Evolutionary conservation across 1,140 invertebrate genomes (phyloP).

Genomic region (Artemia franciscana): DNA sequence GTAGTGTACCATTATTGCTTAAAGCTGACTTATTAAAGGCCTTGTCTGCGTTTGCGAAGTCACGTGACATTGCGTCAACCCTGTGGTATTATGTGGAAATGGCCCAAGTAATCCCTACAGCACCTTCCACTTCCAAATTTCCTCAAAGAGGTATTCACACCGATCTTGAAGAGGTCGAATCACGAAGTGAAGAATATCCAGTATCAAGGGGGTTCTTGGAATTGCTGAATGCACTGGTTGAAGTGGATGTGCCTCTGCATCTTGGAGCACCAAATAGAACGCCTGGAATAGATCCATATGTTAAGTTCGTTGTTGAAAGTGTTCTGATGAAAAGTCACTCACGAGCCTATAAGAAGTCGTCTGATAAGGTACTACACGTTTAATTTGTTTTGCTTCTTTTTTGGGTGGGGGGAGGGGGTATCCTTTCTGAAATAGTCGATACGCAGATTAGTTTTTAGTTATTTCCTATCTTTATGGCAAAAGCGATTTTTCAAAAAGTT

Average conservation of each 20-base stretch:
- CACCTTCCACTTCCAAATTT: slow-evolving; percentile 26
- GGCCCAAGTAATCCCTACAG: slow-evolving; percentile 50
- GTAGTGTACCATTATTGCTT: slow-evolving; percentile 53
- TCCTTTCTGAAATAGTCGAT: too few relatives aligned
- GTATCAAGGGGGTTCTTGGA: slow-evolving; percentile 53
- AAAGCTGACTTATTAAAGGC: slow-evolving; percentile 58
- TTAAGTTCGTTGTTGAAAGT: slow-evolving; percentile 50
- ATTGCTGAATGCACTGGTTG: slow-evolving; percentile 47
- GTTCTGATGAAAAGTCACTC: slow-evolving; percentile 54
- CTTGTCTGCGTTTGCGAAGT: slow-evolving; percentile 46
- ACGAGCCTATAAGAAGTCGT: slow-evolving; percentile 44
- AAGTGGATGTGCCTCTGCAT: slow-evolving; percentile 27
- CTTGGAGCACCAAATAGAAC: slow-evolving; percentile 52
- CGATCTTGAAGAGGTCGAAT: slow-evolving; percentile 52
- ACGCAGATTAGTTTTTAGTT: too few relatives aligned
- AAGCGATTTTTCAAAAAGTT: too few relatives aligned
- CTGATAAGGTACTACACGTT: slow-evolving; percentile 32
- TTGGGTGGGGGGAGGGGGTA: too few relatives aligned
- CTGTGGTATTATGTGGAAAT: slow-evolving; percentile 69
- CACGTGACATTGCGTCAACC: slow-evolving; percentile 42
- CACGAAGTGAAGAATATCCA: slow-evolving; percentile 63
- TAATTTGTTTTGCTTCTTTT: not conserved
- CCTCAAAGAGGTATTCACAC: slow-evolving; percentile 17
- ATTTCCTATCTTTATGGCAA: too few relatives aligned
- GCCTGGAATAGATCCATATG: slow-evolving; percentile 69